Evolutionary conservation across 2,888 invertebrate species (phyloP).

Genomic region (Ischnura elegans): DNA sequence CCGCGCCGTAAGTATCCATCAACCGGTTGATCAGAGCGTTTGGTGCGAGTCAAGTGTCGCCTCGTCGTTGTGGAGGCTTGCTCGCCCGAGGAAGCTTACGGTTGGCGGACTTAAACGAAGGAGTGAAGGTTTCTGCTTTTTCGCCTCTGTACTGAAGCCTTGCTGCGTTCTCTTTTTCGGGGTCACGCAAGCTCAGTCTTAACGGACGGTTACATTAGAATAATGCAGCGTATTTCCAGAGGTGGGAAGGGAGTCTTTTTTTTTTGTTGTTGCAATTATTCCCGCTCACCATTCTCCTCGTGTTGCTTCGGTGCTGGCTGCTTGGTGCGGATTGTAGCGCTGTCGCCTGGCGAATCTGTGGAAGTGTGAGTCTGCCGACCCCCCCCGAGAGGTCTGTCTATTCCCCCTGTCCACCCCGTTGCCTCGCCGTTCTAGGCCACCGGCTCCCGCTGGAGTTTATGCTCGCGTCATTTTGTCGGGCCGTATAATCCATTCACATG

Average conservation of each 20-base stretch:
- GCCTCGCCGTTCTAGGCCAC: not conserved
- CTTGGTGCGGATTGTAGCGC: no score
- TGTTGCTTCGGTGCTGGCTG: not conserved
- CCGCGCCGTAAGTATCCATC: not conserved
- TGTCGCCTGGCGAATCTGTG: not conserved
- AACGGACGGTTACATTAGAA: constrained; percentile 26
- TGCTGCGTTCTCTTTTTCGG: constrained; percentile 10
- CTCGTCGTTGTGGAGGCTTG: not conserved
- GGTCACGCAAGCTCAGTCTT: constrained; percentile 12
- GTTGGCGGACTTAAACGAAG: not conserved
- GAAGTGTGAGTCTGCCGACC: not conserved
- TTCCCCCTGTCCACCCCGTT: not conserved
- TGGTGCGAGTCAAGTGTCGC: not conserved
- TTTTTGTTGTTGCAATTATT: not conserved
- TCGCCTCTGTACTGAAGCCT: not conserved
- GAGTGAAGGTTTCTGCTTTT: not conserved
- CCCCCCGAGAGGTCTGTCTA: no score
- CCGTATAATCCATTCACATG: constrained; percentile 26
- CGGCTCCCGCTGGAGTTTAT: not conserved
- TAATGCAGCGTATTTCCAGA: constrained; percentile 16
- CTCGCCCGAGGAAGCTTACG: not conserved
- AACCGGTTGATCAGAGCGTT: not conserved
- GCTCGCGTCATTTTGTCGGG: constrained; percentile 12
- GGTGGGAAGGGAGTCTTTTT: no score
- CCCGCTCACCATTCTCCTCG: no score